Base-by-base conservation (phyloP, 1,140 invertebrate species). In the Lucilia cuprina region DNA sequence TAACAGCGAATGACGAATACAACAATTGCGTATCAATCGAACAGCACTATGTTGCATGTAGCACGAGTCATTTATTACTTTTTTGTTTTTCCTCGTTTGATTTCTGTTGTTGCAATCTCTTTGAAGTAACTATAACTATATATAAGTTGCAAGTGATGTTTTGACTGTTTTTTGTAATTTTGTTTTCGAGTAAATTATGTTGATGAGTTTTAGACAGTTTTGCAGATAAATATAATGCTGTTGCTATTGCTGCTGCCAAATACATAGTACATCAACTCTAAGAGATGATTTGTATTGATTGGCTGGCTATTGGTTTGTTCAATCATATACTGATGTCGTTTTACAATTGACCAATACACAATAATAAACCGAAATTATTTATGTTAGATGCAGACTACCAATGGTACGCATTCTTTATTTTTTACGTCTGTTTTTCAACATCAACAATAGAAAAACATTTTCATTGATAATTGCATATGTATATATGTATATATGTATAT, bases 161-260 rank as follows among this genome's bases (percentile, higher is more conserved):
- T 41, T 41, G 41, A 41, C 41, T 34, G 35, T 34, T 41, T 77
- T 34, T 49, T 21, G 41, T 21, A 21, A 19, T 49, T 80, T 78
- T 80, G 13, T 10, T 80, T 80, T 80, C 34, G 49, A 80, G 47
- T 80, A 47, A 80, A 80, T 80, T 80, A 80, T 80, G 77, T 49
- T 50, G 77, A 80, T 70, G 65, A 70, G 19, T 70, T 19, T 70
- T 70, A 70, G 65, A 70, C 65, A 70, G 65, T 70, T 70, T 60
- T 19, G 65, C 2, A 21, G 65, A 10, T 25, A 21, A 21, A 21
- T 70, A 21, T 70, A n/a, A 21, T 70, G n/a, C n/a, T 21, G 19
- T 25, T 21, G 65, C 19, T 21, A 19, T 17, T n/a, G 60, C 60
- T n/a, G n/a, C 21, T 21, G 65, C 65, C 8, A 17, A 7, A 70